Evolutionary conservation across 2,113 vertebrate species (phyloP), one percentile per base, ranked within the genome.

Genomic region (Vulpes ferrilata): DNA sequence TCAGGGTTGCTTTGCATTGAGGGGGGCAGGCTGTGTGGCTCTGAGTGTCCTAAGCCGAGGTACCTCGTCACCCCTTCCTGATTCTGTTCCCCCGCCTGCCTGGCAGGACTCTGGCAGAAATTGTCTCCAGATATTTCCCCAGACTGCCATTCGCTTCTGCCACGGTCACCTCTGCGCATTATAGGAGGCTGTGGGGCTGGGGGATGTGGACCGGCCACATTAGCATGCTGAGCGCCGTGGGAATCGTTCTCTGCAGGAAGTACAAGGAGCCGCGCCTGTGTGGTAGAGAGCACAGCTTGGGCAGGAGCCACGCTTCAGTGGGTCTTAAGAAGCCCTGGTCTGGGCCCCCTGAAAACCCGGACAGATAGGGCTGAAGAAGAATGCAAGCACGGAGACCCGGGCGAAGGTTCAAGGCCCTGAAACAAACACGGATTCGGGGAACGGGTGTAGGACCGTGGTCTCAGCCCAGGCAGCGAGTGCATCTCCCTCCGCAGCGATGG

Each of bases 1-100:
- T 20, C 43, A 15, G 19, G 64, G 79, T 43, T 86, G 43, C 43
- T 96, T 97, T 96, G 93, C 97, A 93, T 76, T 3, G 17, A 69
- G 22, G 38, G 30, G 27, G 43, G 43, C 43, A 43, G 43, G 30
- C 74, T 23, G 1, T 32, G 80, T 91, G 95, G 89, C 65, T 79
- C 93, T 35, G 13, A 65, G 76, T 25, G 6, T 17, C 4, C n/a
- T 30, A 32, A 55, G 7, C 32, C 25, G 62, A 23, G 9, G 25
- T 81, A 32, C 43, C 35, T 60, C 88, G 82, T n/a, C 79, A 25
- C 10, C 20, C 30, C 23, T 57, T 88, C 57, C 51, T 67, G 22
- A 43, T 65, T 87, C 59, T 30, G 6, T 43, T 48, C 38, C 78
- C 53, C 73, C 55, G 15, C 4, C 0, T 60, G 15, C 4, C 0